These are phyloP conservation scores for Cantharis lateralis DNA, from an alignment of 2,888 invertebrate species.

Conservation along the genomic window DNA sequence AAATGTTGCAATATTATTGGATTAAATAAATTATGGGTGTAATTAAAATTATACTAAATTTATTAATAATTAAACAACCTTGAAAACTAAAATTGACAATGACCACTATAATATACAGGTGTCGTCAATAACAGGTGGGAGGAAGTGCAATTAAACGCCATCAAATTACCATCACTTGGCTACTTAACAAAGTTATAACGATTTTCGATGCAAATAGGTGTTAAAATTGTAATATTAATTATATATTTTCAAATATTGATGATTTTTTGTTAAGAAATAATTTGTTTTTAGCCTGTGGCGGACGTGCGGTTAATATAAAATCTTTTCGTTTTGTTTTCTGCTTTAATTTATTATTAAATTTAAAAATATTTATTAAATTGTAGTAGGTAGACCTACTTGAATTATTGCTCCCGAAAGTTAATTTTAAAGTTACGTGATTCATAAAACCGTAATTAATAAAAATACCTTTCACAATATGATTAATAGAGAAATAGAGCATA, in stretches of 20 bases:
- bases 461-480: too few relatives aligned
- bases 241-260: neutral
- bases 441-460: too few relatives aligned
- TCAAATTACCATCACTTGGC: neutral
- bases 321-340: neutral
- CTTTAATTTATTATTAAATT: neutral
- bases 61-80: neutral
- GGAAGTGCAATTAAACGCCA: conserved; percentile 20
- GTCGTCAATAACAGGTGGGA: conserved; percentile 20
- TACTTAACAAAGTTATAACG: neutral
- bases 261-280: neutral
- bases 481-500: too few relatives aligned
- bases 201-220: neutral
- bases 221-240: neutral
- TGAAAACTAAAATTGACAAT: neutral
- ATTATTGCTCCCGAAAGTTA: too few relatives aligned
- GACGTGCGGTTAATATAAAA: neutral
- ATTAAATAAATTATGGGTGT: neutral
- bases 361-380: too few relatives aligned
- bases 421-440: too few relatives aligned
- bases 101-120: conserved; percentile 12
- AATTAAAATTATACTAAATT: neutral
- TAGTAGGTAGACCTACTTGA: too few relatives aligned
- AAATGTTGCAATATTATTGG: neutral
- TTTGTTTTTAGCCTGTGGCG: neutral